phyloP scores from a whole-genome alignment of 2,888 invertebrate genomes.

The Anorthoa munda region DNA sequence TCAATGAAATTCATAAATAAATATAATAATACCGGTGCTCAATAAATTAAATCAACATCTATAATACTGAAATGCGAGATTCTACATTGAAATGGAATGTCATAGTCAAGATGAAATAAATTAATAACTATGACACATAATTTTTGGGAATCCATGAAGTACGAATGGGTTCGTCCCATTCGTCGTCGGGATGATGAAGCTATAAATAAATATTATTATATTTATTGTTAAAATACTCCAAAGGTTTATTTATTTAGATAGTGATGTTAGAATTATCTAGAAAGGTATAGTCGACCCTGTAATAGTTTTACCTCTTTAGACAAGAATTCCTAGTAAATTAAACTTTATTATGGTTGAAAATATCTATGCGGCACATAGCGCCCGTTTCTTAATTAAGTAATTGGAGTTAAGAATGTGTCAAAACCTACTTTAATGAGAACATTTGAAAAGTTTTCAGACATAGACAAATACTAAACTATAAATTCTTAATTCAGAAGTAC shows the following conservation, averaged over 20 bases:
- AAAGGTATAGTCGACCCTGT: background rate
- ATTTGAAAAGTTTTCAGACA: too few relatives aligned
- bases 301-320: background rate
- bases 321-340: background rate
- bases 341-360: background rate
- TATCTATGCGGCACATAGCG: too few relatives aligned
- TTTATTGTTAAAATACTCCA: slow-evolving; percentile 31
- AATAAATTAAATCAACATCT: slow-evolving; percentile 39
- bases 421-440: too few relatives aligned
- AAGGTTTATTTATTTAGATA: slow-evolving; percentile 17
- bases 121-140: slow-evolving; percentile 51
- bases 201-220: slow-evolving; percentile 17
- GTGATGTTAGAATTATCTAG: background rate
- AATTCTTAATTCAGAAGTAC: too few relatives aligned
- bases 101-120: slow-evolving; percentile 32
- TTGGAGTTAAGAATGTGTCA: too few relatives aligned
- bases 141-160: slow-evolving; percentile 4
- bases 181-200: slow-evolving; percentile 8
- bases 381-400: too few relatives aligned
- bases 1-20: slow-evolving; percentile 49
- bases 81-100: slow-evolving; percentile 63
- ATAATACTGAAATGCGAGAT: slow-evolving; percentile 64
- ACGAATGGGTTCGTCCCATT: too few relatives aligned
- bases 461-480: too few relatives aligned
- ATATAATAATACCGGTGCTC: slow-evolving; percentile 37